Evolutionary conservation across 1,140 invertebrate species (phyloP).

Genomic region (Bombus fervidus): DNA sequence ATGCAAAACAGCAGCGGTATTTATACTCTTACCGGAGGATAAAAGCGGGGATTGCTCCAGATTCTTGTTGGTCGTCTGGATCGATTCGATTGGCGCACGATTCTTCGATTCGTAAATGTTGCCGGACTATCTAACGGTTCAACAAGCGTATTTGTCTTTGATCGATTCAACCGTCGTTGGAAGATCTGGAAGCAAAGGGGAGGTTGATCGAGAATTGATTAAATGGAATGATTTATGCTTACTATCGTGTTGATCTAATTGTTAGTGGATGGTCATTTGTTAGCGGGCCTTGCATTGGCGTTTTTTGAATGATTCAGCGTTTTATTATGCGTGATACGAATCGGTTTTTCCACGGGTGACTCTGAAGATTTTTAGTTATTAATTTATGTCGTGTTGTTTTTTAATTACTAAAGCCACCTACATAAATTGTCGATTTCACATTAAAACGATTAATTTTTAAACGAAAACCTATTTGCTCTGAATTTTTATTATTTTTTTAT

Average conservation of each 20-base stretch:
- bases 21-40: constrained; percentile 26
- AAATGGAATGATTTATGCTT: not conserved
- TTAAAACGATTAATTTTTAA: no score
- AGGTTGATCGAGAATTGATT: not conserved
- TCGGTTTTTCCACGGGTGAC: not conserved
- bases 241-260: not conserved
- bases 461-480: no score
- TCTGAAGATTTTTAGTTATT: not conserved
- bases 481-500: no score
- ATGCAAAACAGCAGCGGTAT: constrained; percentile 53
- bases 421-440: no score
- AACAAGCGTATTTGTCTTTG: constrained; percentile 20
- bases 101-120: not conserved
- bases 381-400: not conserved
- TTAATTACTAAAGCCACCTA: no score
- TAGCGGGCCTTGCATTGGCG: not conserved
- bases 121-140: not conserved
- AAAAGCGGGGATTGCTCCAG: constrained; percentile 23
- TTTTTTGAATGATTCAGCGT: not conserved
- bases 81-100: not conserved
- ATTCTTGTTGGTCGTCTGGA: not conserved
- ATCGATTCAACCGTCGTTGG: not conserved
- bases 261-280: not conserved
- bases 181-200: not conserved
- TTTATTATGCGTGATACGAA: not conserved